Conservation (phyloP, 2,113 vertebrate genomes). For the Ochotona princeps region DNA sequence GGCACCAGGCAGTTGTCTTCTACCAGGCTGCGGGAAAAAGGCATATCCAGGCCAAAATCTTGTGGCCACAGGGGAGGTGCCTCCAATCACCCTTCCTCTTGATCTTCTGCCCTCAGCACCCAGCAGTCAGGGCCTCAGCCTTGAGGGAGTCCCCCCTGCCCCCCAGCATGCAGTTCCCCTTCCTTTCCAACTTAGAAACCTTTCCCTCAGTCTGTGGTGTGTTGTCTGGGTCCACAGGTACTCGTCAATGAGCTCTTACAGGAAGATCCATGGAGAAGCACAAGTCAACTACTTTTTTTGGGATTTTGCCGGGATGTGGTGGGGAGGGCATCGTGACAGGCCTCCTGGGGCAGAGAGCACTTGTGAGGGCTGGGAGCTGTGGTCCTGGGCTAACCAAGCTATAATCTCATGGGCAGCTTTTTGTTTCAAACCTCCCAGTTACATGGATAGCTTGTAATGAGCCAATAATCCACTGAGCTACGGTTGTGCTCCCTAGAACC, state of each 20-base stretch:
- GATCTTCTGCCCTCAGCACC: not conserved
- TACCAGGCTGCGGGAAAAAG: conserved; percentile 92
- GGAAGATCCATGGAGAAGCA: conserved; percentile 87
- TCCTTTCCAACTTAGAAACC: not conserved
- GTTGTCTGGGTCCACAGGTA: conserved; percentile 96
- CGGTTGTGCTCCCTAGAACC: too few relatives aligned
- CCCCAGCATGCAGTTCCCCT: not conserved
- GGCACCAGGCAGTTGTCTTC: conserved; percentile 90
- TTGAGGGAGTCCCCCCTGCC: not conserved
- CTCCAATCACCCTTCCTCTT: not conserved
- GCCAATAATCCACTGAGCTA: too few relatives aligned
- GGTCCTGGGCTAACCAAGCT: too few relatives aligned
- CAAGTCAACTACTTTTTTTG: not conserved
- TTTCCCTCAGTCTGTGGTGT: conserved; percentile 95
- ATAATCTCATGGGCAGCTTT: not conserved
- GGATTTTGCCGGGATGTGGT: not conserved
- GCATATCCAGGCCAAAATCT: conserved; percentile 95
- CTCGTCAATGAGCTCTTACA: conserved; percentile 95
- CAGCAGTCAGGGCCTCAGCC: not conserved
- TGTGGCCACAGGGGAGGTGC: conserved; percentile 70
- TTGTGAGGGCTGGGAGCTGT: not conserved
- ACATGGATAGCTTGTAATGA: too few relatives aligned
- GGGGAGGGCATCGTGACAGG: not conserved
- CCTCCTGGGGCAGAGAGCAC: not conserved
- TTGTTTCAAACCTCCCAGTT: too few relatives aligned